Evolutionary conservation across 2,113 vertebrate genomes (phyloP).

Genomic region (Sterrhoptilus dennistouni): DNA sequence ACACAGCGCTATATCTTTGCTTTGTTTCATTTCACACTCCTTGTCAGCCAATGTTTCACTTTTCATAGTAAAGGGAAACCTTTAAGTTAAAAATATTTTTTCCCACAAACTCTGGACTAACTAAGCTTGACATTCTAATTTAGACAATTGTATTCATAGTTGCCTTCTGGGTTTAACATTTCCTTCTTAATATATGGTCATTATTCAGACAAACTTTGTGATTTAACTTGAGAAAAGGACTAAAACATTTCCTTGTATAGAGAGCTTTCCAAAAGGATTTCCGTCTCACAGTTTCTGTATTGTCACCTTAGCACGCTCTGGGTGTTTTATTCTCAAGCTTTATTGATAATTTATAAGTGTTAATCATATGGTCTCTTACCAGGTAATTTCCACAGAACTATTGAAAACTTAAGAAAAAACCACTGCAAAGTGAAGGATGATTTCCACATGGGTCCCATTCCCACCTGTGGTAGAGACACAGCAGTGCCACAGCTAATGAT

Average conservation of each 20-base stretch:
- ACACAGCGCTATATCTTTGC: neutral
- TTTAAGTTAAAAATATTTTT: neutral
- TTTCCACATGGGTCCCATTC: neutral
- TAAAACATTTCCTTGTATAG: neutral
- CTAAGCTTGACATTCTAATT: neutral
- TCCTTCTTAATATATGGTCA: neutral
- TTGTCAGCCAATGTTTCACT: neutral
- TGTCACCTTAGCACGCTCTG: neutral
- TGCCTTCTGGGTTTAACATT: neutral
- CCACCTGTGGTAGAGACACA: neutral
- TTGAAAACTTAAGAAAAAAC: neutral
- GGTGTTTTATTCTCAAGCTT: neutral
- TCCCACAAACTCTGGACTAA: neutral
- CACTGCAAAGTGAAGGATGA: neutral
- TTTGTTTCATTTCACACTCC: neutral
- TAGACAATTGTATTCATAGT: neutral
- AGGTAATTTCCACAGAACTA: neutral
- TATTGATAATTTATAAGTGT: neutral
- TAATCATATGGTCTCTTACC: neutral
- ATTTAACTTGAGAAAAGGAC: neutral
- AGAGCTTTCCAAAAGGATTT: neutral
- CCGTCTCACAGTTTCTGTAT: neutral
- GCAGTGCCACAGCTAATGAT: neutral
- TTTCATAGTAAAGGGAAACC: neutral
- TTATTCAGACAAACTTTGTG: neutral